Percentiles rank a stretch among this genome's conserved stretches.
phyloP scores from a whole-genome alignment of 2,888 invertebrate genomes.

The Ariolimax columbianus region DNA sequence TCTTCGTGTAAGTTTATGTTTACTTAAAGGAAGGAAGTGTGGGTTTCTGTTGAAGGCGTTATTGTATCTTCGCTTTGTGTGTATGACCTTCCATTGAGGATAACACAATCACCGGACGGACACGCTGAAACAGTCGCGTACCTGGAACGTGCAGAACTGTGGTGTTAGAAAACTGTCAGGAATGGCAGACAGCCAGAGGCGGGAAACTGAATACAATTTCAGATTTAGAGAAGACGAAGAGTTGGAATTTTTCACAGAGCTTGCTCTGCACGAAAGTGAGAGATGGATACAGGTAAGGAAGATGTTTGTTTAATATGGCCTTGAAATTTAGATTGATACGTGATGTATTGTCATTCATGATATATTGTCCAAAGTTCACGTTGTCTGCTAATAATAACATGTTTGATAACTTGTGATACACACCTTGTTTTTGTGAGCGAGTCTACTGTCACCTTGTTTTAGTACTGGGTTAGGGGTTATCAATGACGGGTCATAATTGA shows the following conservation, averaged over 20 bases:
- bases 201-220: not conserved
- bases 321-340: too few species aligned
- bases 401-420: too few species aligned
- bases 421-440: too few species aligned
- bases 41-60: not conserved
- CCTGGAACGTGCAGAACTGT: not conserved
- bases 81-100: not conserved
- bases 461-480: too few species aligned
- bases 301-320: not conserved
- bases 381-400: too few species aligned
- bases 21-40: too few species aligned
- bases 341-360: too few species aligned
- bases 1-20: too few species aligned
- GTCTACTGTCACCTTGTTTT: too few species aligned
- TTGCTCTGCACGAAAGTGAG: constrained; percentile 77
- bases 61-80: not conserved
- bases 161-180: not conserved
- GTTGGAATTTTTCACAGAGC: constrained; percentile 77
- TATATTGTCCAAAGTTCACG: too few species aligned
- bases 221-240: constrained; percentile 69
- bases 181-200: not conserved
- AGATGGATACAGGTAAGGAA: constrained; percentile 77
- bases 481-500: too few species aligned
- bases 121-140: not conserved
- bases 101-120: not conserved